phyloP scores from a whole-genome alignment of 2,113 vertebrate genomes.

The Pelobates fuscus region DNA sequence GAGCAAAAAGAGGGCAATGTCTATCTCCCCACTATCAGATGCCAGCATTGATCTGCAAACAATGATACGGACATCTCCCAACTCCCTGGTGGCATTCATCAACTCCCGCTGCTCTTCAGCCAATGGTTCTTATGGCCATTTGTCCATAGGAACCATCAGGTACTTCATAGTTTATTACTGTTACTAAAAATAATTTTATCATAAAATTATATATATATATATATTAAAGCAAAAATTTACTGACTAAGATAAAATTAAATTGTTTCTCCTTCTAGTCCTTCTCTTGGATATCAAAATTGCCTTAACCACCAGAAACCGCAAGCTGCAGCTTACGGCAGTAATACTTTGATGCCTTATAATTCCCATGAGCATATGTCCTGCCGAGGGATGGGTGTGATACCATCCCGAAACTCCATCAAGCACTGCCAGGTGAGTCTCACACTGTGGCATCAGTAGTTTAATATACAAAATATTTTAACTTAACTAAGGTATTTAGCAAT shows the following conservation, averaged over 20 bases:
- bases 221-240: too few species aligned
- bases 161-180: slow-evolving; percentile 53
- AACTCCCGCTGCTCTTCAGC: slow-evolving; percentile 88
- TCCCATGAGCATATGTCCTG: slow-evolving; percentile 70
- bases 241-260: too few species aligned
- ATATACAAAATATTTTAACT: too few species aligned
- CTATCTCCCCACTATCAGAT: slow-evolving; percentile 94
- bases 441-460: neutral
- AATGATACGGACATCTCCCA: slow-evolving; percentile 94
- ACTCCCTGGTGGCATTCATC: slow-evolving; percentile 93
- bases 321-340: slow-evolving; percentile 72
- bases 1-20: slow-evolving; percentile 92
- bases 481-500: too few species aligned
- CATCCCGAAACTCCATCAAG: slow-evolving; percentile 36
- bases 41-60: slow-evolving; percentile 94
- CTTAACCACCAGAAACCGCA: slow-evolving; percentile 81
- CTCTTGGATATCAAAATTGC: slow-evolving; percentile 81
- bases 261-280: slow-evolving; percentile 72
- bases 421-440: slow-evolving; percentile 40
- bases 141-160: slow-evolving; percentile 94
- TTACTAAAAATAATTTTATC: too few species aligned
- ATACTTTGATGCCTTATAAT: slow-evolving; percentile 63
- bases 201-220: too few species aligned
- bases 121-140: slow-evolving; percentile 89
- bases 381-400: slow-evolving; percentile 59